phyloP scores from a whole-genome alignment of 2,113 vertebrate species.

The Puntigrus tetrazona region DNA sequence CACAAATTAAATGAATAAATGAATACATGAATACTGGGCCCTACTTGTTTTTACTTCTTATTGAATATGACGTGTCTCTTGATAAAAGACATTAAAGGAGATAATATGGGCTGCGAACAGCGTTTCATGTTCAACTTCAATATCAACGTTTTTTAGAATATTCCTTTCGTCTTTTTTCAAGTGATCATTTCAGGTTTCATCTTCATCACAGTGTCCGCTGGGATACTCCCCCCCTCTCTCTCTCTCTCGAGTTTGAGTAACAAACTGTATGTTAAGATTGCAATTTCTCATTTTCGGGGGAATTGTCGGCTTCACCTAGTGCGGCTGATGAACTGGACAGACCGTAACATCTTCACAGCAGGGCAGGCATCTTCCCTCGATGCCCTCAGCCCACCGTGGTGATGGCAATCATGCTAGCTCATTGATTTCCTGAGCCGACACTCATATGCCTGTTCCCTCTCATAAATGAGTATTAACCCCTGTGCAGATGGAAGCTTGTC shows the following conservation, averaged over 20 bases:
- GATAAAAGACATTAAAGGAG: not conserved
- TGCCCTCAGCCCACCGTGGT: not conserved
- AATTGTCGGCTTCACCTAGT: constrained; percentile 19
- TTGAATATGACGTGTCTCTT: not conserved
- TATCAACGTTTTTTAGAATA: not conserved
- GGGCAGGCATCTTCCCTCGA: constrained; percentile 22
- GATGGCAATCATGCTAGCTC: constrained; percentile 43
- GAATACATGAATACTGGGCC: not conserved
- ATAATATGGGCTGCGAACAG: not conserved
- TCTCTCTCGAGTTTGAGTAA: too few species aligned
- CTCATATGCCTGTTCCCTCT: constrained; percentile 4
- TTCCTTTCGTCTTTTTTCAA: not conserved
- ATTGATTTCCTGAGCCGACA: constrained; percentile 37
- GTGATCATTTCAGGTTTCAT: not conserved
- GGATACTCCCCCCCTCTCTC: too few species aligned
- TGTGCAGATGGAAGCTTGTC: not conserved
- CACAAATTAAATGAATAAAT: not conserved
- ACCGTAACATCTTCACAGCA: constrained; percentile 36
- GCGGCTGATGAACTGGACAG: constrained; percentile 36
- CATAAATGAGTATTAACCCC: constrained; percentile 43
- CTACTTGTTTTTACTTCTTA: not conserved
- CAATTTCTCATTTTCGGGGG: not conserved
- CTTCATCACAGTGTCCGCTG: not conserved
- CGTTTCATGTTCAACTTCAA: not conserved
- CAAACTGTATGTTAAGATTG: not conserved